phyloP scores from a whole-genome alignment of 2,888 invertebrate genomes.

The Callyntrura sp. region DNA sequence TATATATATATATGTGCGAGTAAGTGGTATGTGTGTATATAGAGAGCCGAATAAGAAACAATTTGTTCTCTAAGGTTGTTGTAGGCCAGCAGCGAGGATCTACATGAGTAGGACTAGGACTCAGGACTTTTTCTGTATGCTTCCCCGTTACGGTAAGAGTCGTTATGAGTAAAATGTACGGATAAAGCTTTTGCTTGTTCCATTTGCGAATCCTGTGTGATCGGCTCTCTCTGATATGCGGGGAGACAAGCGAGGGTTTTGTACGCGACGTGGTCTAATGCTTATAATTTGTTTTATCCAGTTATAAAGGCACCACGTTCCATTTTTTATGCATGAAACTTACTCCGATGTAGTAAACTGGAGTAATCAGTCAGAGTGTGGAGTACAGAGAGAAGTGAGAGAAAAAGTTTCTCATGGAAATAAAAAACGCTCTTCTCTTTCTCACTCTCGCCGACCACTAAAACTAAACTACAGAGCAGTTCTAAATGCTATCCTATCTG shows the following conservation, averaged over 20 bases:
- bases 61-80: not conserved
- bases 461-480: not conserved
- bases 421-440: not conserved
- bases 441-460: not conserved
- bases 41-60: not conserved
- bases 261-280: not conserved
- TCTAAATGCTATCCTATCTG: no score
- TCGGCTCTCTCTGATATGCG: no score
- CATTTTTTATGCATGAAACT: constrained; percentile 68
- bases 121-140: not conserved
- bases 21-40: not conserved
- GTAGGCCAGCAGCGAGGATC: not conserved
- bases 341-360: not conserved
- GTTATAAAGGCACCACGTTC: constrained; percentile 69
- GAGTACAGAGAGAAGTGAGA: not conserved
- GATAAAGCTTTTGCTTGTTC: constrained; percentile 13
- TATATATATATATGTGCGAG: constrained; percentile 10
- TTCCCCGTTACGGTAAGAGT: no score
- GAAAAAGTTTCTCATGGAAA: constrained; percentile 18
- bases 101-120: not conserved
- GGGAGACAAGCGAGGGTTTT: not conserved
- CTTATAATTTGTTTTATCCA: constrained; percentile 19
- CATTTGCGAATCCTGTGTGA: constrained; percentile 2
- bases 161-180: not conserved
- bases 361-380: not conserved